phyloP scores from a whole-genome alignment of 2,113 vertebrate genomes.

The Romanogobio albipinnatus region DNA sequence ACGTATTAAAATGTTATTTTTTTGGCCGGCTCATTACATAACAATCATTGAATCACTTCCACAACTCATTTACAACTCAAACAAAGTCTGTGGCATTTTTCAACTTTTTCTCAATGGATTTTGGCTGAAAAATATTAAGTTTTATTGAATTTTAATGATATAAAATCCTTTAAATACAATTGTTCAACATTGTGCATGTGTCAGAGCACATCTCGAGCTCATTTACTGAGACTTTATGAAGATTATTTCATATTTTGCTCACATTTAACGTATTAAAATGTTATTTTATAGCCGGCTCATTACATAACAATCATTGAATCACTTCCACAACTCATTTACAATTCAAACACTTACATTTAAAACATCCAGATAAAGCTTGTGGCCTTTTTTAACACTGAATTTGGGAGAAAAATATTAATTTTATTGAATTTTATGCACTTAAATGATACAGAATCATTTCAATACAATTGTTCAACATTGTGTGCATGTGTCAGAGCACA shows the following conservation, averaged over 20 bases:
- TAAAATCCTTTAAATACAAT: too few relatives aligned
- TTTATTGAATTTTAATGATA: neutral
- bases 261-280: neutral
- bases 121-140: neutral
- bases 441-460: too few relatives aligned
- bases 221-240: neutral
- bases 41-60: neutral
- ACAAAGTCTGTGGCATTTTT: neutral
- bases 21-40: too few relatives aligned
- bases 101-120: too few relatives aligned
- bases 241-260: neutral
- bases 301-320: neutral
- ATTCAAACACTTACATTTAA: neutral
- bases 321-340: neutral
- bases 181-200: neutral
- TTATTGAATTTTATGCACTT: neutral
- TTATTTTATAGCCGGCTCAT: neutral
- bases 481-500: neutral
- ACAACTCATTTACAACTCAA: neutral
- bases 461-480: neutral
- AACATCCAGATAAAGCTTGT: neutral
- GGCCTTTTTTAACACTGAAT: neutral
- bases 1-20: too few relatives aligned
- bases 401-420: neutral
- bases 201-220: neutral